phyloP scores from a whole-genome alignment of 2,888 invertebrate species.

The Caenorhabditis drosophilae region DNA sequence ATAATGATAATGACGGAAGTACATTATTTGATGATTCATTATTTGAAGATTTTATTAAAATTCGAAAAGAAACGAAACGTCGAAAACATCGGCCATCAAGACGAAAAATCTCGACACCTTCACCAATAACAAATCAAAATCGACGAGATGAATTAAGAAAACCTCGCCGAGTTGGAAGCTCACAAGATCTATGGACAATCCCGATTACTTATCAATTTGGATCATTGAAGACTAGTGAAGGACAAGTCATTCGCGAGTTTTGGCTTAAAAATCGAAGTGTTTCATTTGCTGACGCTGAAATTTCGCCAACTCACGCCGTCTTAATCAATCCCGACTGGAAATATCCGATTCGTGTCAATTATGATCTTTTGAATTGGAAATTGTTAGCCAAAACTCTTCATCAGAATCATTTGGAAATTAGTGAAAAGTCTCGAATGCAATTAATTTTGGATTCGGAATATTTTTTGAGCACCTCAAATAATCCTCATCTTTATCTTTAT shows the following conservation, averaged over 20 bases:
- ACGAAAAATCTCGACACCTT: slow-evolving; percentile 17
- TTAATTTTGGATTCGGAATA: slow-evolving; percentile 63
- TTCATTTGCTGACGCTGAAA: slow-evolving; percentile 62
- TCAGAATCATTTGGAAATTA: slow-evolving; percentile 55
- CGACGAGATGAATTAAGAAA: slow-evolving; percentile 41
- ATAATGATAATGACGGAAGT: slow-evolving; percentile 18
- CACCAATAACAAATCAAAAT: slow-evolving; percentile 9
- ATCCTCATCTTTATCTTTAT: slow-evolving; percentile 54
- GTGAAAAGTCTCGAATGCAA: slow-evolving; percentile 63
- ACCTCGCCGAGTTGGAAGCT: slow-evolving; percentile 33
- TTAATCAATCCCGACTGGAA: slow-evolving; percentile 67
- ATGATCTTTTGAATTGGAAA: slow-evolving; percentile 66
- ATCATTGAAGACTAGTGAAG: slow-evolving; percentile 54
- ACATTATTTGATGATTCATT: slow-evolving; percentile 46
- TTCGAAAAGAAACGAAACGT: slow-evolving; percentile 11
- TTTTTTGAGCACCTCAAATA: slow-evolving; percentile 58
- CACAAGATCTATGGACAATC: slow-evolving; percentile 62
- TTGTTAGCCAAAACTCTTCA: slow-evolving; percentile 60
- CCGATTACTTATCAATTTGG: slow-evolving; percentile 67
- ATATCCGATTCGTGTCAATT: slow-evolving; percentile 66
- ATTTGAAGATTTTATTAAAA: slow-evolving; percentile 39
- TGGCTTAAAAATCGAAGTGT: slow-evolving; percentile 65
- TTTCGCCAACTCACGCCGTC: slow-evolving; percentile 57
- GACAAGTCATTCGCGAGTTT: slow-evolving; percentile 60
- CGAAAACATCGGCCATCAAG: slow-evolving; percentile 25